phyloP scores from a whole-genome alignment of 37 sponge, comb jelly and placozoan genomes.

The Theonella swinhoei region DNA sequence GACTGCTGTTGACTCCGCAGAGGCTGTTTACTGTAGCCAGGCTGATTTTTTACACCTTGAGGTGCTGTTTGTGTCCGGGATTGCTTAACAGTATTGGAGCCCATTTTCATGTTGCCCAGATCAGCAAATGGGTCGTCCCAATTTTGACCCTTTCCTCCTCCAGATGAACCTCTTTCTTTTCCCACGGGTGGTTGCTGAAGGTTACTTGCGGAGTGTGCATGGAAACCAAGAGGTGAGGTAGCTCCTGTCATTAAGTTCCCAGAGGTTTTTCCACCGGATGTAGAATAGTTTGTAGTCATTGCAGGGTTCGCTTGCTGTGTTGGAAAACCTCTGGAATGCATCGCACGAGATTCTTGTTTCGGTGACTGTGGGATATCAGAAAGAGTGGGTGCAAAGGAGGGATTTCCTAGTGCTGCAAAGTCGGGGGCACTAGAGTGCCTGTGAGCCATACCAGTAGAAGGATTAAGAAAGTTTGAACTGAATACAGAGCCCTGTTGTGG shows the following conservation, averaged over 20 bases:
- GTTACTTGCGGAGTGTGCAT: not conserved
- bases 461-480: not conserved
- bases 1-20: not conserved
- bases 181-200: not conserved
- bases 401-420: not conserved
- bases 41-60: not conserved
- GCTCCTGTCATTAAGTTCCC: not conserved
- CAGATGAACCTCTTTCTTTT: not conserved
- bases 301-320: not conserved
- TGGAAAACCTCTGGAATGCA: not conserved
- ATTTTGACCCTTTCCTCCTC: not conserved
- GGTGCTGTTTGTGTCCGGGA: not conserved
- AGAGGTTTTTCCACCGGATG: not conserved
- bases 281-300: not conserved
- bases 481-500: not conserved
- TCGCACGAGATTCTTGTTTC: not conserved
- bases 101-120: conserved; percentile 6
- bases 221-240: not conserved
- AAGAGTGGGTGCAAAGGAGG: not conserved
- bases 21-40: not conserved
- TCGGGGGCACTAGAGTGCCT: not conserved
- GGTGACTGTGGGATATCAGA: conserved; percentile 8
- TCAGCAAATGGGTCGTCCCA: conserved; percentile 25
- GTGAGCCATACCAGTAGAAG: not conserved
- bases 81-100: not conserved